Evolutionary conservation across 1,140 invertebrate genomes (phyloP).

Genomic region (Papilio dardanus): DNA sequence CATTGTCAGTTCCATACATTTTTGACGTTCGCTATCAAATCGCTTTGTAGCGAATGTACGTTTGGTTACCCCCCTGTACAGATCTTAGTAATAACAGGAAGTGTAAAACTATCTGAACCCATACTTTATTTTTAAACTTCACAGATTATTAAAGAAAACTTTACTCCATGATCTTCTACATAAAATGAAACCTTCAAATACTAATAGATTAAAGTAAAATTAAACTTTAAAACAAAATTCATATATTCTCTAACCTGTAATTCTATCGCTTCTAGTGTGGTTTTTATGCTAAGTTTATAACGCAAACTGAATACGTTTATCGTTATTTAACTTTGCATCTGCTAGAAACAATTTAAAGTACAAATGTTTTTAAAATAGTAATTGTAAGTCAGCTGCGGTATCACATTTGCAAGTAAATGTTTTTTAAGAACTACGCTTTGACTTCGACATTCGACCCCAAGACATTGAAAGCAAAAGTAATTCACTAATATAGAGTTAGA

Average conservation of each 20-base stretch:
- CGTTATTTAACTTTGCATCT: constrained; percentile 9
- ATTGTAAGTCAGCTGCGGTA: constrained; percentile 21
- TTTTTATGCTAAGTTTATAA: constrained; percentile 18
- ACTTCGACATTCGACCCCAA: constrained; percentile 22
- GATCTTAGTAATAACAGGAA: background rate
- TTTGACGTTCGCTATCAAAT: no score
- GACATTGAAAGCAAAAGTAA: constrained; percentile 33
- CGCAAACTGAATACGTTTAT: background rate
- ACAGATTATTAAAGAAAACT: background rate
- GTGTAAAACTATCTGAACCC: background rate
- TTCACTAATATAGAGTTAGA: background rate
- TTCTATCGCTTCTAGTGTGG: background rate
- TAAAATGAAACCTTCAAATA: background rate
- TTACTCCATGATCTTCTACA: background rate
- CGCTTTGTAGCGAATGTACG: no score
- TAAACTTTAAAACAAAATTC: background rate
- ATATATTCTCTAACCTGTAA: background rate
- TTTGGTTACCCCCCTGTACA: no score
- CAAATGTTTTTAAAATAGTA: background rate
- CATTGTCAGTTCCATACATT: no score
- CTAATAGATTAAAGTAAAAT: background rate
- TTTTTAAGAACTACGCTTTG: constrained; percentile 7
- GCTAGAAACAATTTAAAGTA: background rate
- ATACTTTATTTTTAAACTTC: background rate
- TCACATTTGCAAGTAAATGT: constrained; percentile 29